Evolutionary conservation across 2,888 invertebrate genomes (phyloP).

Genomic region (Phyllotreta striolata): DNA sequence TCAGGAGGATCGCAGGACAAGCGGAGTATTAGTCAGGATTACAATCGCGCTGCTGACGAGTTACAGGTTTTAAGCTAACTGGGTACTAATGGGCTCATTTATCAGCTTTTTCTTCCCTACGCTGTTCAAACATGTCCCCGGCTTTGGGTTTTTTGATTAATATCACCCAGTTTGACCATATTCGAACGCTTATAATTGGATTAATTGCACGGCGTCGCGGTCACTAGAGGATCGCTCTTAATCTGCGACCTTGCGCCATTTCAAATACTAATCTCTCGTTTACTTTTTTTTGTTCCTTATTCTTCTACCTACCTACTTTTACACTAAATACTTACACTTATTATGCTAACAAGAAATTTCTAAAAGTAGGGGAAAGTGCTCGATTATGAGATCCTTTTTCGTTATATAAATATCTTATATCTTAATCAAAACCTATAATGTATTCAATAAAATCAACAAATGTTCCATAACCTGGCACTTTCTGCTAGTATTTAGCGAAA

Average conservation of each 20-base stretch:
- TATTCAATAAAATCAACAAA: no score
- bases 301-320: no score
- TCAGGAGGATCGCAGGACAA: conserved; percentile 43
- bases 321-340: no score
- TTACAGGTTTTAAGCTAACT: conserved; percentile 56
- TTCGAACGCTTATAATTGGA: conserved; percentile 33
- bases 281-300: not conserved
- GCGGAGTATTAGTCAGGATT: conserved; percentile 52
- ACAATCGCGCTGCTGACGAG: conserved; percentile 45
- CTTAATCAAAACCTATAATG: no score
- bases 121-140: conserved; percentile 52
- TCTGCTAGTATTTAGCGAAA: no score
- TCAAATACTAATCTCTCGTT: conserved; percentile 9
- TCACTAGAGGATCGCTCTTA: not conserved
- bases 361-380: no score
- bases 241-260: not conserved
- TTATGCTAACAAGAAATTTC: no score
- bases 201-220: conserved; percentile 22
- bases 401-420: no score
- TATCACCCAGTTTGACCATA: conserved; percentile 43
- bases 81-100: conserved; percentile 56
- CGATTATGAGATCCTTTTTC: no score
- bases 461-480: no score
- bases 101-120: conserved; percentile 53
- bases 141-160: conserved; percentile 46